Conservation (phyloP, 2,888 invertebrate species). For the Diaperis boleti region DNA sequence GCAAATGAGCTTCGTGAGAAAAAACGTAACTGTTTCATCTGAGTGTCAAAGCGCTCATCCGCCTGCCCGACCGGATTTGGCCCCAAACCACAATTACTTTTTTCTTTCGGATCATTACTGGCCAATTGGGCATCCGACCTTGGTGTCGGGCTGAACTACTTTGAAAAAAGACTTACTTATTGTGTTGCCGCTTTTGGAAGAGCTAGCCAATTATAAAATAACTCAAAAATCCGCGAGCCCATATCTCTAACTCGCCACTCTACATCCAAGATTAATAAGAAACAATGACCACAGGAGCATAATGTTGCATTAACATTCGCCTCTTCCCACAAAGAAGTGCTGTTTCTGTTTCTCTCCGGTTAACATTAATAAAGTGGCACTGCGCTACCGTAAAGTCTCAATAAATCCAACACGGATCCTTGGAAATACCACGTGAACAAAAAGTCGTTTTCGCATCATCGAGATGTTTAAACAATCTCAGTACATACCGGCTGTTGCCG, state of each 20-base stretch:
- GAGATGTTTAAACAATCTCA: constrained; percentile 51
- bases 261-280: not conserved
- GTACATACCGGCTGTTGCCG: constrained; percentile 47
- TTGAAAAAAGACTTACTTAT: not conserved
- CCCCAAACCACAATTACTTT: constrained; percentile 4
- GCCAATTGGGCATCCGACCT: not conserved
- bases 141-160: not conserved
- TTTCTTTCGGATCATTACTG: constrained; percentile 4
- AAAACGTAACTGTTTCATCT: constrained; percentile 1
- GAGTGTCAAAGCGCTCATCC: constrained; percentile 11
- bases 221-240: too few relatives aligned
- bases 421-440: constrained; percentile 30
- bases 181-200: too few relatives aligned
- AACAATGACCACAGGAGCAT: not conserved
- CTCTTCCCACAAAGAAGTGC: not conserved
- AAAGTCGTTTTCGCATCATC: constrained; percentile 24
- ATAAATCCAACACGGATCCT: constrained; percentile 12
- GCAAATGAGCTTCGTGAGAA: constrained; percentile 10
- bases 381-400: constrained; percentile 29
- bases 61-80: constrained; percentile 4
- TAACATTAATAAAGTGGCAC: constrained; percentile 43
- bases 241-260: too few relatives aligned
- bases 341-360: not conserved
- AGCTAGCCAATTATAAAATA: too few relatives aligned
- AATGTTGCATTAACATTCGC: not conserved